These are phyloP conservation scores for Halcyon badia DNA, from an alignment of 2,797 vertebrate genomes.

Conservation along the genomic window DNA sequence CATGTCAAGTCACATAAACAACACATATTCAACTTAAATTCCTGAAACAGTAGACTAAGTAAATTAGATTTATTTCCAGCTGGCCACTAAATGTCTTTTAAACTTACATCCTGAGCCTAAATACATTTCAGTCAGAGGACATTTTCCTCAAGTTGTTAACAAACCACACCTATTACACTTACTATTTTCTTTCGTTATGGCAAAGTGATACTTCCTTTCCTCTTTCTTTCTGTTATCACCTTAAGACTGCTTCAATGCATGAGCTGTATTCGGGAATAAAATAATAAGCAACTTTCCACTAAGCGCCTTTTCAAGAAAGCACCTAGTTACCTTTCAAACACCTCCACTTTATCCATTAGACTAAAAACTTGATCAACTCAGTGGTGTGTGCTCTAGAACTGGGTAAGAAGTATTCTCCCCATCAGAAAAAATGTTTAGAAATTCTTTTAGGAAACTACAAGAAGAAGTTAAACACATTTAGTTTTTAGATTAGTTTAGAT, in stretches of 20 bases:
- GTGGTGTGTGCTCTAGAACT: accelerated
- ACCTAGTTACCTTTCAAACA: not conserved
- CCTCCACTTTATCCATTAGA: not conserved
- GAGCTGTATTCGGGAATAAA: not conserved
- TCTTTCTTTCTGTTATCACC: not conserved
- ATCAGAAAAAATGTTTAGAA: not conserved
- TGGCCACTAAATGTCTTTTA: not conserved
- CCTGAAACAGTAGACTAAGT: not conserved
- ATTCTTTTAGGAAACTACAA: not conserved
- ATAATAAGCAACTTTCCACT: not conserved
- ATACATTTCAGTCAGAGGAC: not conserved
- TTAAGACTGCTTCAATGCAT: not conserved
- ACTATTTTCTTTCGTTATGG: not conserved
- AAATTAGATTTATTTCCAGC: not conserved
- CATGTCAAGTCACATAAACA: constrained; percentile 24
- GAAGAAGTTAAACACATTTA: not conserved
- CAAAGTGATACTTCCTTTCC: not conserved
- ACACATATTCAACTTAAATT: not conserved
- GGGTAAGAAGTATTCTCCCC: not conserved
- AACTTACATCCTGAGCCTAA: not conserved
- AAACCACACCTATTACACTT: not conserved
- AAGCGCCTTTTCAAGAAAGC: not conserved
- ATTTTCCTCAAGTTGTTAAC: not conserved
- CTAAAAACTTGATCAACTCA: not conserved
- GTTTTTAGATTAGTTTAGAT: too few species aligned